A percentile compares a stretch with the other conserved stretches of the same genome.
Evolutionary conservation across 2,888 invertebrate genomes (phyloP).

Genomic region (Drosophila mulleri): DNA sequence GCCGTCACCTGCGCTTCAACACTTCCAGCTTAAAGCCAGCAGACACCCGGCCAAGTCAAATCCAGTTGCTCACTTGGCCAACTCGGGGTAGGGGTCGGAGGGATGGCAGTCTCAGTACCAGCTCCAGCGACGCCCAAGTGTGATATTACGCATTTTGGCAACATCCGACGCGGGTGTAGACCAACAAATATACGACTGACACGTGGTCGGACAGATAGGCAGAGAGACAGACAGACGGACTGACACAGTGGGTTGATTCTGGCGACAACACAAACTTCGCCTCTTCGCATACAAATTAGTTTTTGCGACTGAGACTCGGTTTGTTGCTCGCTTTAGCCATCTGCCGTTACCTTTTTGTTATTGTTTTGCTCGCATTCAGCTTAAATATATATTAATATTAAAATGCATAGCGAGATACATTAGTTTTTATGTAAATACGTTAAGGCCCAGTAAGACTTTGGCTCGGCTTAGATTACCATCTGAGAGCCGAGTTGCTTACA

Average conservation of each 20-base stretch:
- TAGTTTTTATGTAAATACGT: conserved; percentile 46
- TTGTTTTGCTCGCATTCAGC: conserved; percentile 17
- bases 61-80: conserved; percentile 41
- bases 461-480: conserved; percentile 21
- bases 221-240: conserved; percentile 42
- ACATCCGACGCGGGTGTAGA: conserved; percentile 54
- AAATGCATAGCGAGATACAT: conserved; percentile 57
- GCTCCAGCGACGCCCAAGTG: conserved; percentile 19
- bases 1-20: conserved; percentile 77
- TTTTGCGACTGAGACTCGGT: conserved; percentile 53
- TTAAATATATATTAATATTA: conserved; percentile 71
- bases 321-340: conserved; percentile 16
- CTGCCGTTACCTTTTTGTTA: conserved; percentile 38
- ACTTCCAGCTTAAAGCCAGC: conserved; percentile 70
- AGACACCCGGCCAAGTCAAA: conserved; percentile 22
- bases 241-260: conserved; percentile 16
- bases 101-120: background rate
- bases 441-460: conserved; percentile 11
- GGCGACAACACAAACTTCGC: conserved; percentile 60
- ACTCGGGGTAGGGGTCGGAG: background rate
- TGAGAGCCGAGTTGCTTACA: conserved; percentile 22
- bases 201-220: conserved; percentile 28
- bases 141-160: conserved; percentile 73
- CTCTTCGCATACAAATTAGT: conserved; percentile 78
- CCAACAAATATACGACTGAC: conserved; percentile 57